Evolutionary conservation across 2,113 vertebrate species (phyloP).

Genomic region (Stigmatopora argus): DNA sequence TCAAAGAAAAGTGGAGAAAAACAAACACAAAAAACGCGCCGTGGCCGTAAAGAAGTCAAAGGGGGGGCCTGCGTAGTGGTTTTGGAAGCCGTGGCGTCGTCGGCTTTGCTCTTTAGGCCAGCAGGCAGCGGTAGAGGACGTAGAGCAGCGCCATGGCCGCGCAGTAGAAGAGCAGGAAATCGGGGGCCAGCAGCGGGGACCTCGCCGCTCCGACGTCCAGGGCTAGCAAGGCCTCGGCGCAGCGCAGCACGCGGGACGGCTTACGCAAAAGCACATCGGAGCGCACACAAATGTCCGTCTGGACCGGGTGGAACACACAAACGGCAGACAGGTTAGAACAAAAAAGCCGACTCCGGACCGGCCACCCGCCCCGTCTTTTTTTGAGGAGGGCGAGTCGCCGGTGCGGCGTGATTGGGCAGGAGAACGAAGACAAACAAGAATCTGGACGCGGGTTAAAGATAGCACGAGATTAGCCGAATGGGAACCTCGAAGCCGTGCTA

Average conservation of each 20-base stretch:
- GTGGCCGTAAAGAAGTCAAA: not conserved
- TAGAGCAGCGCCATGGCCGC: conserved; percentile 77
- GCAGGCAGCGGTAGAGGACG: conserved; percentile 66
- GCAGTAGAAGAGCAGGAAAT: conserved; percentile 83
- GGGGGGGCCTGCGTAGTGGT: not conserved
- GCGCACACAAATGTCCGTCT: conserved; percentile 77
- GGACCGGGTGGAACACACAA: conserved; percentile 19
- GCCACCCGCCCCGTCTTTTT: not conserved
- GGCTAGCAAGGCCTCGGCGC: conserved; percentile 68
- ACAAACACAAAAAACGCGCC: not conserved
- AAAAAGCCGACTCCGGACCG: not conserved
- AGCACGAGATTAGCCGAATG: too few relatives aligned
- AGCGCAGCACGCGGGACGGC: conserved; percentile 70
- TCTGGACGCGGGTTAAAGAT: too few relatives aligned
- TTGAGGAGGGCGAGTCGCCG: not conserved
- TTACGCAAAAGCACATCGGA: conserved; percentile 81
- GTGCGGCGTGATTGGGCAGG: not conserved
- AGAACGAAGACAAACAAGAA: too few relatives aligned
- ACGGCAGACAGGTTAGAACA: not conserved
- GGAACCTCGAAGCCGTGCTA: too few relatives aligned
- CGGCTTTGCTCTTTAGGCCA: conserved; percentile 41
- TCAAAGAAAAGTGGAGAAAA: not conserved
- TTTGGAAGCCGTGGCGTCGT: conserved; percentile 47
- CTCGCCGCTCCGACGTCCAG: conserved; percentile 39
- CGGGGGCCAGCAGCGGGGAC: conserved; percentile 68